Percentiles rank a stretch among this genome's conserved stretches.
Evolutionary conservation across 2,797 vertebrate genomes (phyloP).

Genomic region (Sebastes paucispinis): DNA sequence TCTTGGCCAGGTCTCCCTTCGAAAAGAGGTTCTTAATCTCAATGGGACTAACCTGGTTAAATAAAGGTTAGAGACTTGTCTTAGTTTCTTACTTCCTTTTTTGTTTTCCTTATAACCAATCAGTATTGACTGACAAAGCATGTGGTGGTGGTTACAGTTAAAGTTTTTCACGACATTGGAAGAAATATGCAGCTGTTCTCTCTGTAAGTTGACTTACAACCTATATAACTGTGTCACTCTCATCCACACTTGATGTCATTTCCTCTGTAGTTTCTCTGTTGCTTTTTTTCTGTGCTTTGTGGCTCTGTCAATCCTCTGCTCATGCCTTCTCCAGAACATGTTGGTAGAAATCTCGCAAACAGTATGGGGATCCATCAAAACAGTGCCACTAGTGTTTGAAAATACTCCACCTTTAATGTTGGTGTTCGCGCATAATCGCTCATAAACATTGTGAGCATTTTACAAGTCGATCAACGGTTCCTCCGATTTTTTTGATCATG

Average conservation of each 20-base stretch:
- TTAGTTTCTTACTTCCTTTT: too few relatives aligned
- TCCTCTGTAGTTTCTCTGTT: neutral
- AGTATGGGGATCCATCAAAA: neutral
- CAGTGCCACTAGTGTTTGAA: neutral
- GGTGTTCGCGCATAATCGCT: too few relatives aligned
- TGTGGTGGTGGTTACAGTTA: too few relatives aligned
- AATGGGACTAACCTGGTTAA: too few relatives aligned
- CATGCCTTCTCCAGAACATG: too few relatives aligned
- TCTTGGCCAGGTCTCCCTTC: too few relatives aligned
- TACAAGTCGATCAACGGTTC: neutral
- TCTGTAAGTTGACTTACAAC: neutral
- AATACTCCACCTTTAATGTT: neutral
- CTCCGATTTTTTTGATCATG: neutral
- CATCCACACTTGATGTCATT: neutral
- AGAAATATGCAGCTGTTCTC: neutral
- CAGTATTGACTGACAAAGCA: too few relatives aligned
- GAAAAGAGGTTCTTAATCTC: too few relatives aligned
- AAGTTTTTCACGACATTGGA: neutral
- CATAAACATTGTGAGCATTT: neutral
- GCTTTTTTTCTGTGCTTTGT: neutral
- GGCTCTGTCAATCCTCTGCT: neutral
- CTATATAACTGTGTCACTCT: neutral
- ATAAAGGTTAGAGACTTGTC: too few relatives aligned
- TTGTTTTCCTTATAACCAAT: too few relatives aligned
- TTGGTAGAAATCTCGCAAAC: neutral